Evolutionary conservation across 2,888 invertebrate species (phyloP).

Genomic region (Chloromyia formosa): DNA sequence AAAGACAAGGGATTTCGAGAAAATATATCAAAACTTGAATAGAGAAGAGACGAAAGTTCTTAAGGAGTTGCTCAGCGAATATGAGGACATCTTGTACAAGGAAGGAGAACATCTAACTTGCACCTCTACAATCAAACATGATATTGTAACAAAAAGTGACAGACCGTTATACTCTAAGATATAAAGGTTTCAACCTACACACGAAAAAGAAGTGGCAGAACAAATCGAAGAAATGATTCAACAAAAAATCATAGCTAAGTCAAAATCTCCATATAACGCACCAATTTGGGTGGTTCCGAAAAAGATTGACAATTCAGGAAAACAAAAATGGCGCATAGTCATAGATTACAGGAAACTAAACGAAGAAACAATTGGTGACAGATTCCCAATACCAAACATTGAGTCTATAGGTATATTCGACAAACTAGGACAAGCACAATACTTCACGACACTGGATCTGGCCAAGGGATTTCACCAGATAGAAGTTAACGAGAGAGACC

Average conservation of each 20-base stretch:
- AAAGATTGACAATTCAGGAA: constrained; percentile 54
- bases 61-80: neutral
- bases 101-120: no score
- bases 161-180: constrained; percentile 7
- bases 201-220: neutral
- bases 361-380: constrained; percentile 54
- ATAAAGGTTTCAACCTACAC: neutral
- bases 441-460: constrained; percentile 2
- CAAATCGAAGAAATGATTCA: constrained; percentile 9
- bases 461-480: constrained; percentile 1
- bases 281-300: constrained; percentile 53
- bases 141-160: neutral
- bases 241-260: neutral
- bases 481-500: neutral
- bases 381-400: neutral
- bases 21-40: neutral
- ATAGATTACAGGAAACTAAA: constrained; percentile 59
- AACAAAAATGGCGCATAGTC: constrained; percentile 56
- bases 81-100: no score
- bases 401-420: neutral
- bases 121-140: neutral
- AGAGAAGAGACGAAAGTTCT: neutral
- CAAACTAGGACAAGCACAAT: neutral
- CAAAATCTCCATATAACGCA: neutral
- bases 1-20: no score